phyloP scores from a whole-genome alignment of 2,888 invertebrate species.

The Agonopterix arenella region DNA sequence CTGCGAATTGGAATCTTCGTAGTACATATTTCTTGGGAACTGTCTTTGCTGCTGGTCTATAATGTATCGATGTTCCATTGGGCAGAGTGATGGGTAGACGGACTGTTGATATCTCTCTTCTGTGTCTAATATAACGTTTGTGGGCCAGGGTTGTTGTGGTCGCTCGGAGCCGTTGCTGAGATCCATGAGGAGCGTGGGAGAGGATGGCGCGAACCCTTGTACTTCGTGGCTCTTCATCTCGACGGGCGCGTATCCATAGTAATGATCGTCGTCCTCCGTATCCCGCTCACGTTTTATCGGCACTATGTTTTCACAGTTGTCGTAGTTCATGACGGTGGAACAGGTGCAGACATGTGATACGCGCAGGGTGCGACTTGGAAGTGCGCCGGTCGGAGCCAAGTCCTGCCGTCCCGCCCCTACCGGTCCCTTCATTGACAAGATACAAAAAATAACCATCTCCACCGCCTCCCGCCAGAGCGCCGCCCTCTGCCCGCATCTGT shows the following conservation, averaged over 20 bases:
- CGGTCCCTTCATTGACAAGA: constrained; percentile 73
- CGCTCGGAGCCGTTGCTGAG: constrained; percentile 61
- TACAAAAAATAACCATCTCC: constrained; percentile 70
- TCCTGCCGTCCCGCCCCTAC: constrained; percentile 53
- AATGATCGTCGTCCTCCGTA: constrained; percentile 57
- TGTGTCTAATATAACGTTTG: constrained; percentile 37
- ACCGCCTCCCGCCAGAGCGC: constrained; percentile 47
- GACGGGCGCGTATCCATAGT: constrained; percentile 54
- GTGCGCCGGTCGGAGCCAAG: constrained; percentile 35
- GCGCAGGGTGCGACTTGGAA: constrained; percentile 19
- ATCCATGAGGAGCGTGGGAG: constrained; percentile 65
- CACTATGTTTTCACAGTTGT: constrained; percentile 49
- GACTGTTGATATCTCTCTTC: constrained; percentile 49
- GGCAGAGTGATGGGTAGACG: constrained; percentile 26
- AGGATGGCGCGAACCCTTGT: constrained; percentile 48
- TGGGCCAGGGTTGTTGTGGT: constrained; percentile 45
- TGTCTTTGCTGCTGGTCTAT: constrained; percentile 48
- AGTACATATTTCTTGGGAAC: constrained; percentile 46
- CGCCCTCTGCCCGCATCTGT: constrained; percentile 42
- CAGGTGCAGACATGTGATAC: constrained; percentile 43
- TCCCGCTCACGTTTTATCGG: constrained; percentile 62
- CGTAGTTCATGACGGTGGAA: constrained; percentile 62
- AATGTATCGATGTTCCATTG: constrained; percentile 38
- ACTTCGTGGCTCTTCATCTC: constrained; percentile 51
- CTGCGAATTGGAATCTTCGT: constrained; percentile 63